Evolutionary conservation across 2,113 vertebrate species (phyloP).

Genomic region (Labeo catla): DNA sequence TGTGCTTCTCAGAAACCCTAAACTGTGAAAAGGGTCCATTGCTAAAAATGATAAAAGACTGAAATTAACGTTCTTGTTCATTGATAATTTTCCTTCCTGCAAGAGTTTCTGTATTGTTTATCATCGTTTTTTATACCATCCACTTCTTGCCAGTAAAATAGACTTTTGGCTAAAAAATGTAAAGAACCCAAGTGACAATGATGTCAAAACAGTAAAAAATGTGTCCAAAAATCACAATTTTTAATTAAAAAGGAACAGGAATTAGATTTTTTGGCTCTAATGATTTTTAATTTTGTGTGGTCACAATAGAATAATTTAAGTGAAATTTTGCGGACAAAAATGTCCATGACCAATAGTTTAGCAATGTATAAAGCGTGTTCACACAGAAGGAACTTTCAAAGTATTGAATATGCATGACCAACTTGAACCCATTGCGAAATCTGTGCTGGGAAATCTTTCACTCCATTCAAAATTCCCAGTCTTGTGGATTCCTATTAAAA

Average conservation of each 20-base stretch:
- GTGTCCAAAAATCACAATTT: background rate
- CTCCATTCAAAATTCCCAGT: background rate
- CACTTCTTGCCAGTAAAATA: background rate
- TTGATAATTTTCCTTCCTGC: background rate
- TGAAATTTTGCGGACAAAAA: background rate
- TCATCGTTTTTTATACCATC: background rate
- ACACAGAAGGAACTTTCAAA: background rate
- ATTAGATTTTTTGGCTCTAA: background rate
- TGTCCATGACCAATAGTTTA: background rate
- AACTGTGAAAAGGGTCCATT: no score
- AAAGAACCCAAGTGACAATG: background rate
- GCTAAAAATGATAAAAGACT: background rate
- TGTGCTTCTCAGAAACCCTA: no score
- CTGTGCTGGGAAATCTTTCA: background rate
- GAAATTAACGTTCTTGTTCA: background rate
- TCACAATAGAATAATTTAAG: background rate
- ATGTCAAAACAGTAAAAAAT: background rate
- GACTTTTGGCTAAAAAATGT: background rate
- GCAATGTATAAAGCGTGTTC: background rate
- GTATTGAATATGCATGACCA: background rate
- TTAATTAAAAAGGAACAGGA: background rate
- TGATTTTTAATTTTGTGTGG: background rate
- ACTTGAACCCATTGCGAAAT: no score
- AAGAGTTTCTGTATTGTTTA: background rate
- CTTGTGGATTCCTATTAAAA: background rate